These are phyloP conservation scores for Laspeyria flexula DNA, from an alignment of 2,888 invertebrate genomes.

Conservation along the genomic window DNA sequence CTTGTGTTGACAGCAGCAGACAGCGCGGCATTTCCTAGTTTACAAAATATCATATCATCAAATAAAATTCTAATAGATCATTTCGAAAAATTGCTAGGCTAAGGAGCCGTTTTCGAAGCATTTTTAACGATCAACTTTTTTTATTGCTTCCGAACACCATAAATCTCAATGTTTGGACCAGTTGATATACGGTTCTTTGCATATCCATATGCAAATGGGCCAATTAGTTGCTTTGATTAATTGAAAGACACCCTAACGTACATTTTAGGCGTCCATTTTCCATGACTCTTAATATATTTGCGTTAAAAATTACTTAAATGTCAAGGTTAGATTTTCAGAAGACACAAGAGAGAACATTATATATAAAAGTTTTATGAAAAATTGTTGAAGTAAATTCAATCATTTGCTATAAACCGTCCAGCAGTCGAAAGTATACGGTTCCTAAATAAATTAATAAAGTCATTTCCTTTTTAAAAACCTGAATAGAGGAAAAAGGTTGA, in stretches of 20 bases:
- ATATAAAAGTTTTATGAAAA: slow-evolving; percentile 11
- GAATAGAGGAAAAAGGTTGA: too few relatives aligned
- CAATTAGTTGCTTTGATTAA: slow-evolving; percentile 2
- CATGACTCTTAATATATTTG: background rate
- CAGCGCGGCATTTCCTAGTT: too few relatives aligned
- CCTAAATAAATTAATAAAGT: too few relatives aligned
- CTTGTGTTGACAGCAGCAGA: too few relatives aligned
- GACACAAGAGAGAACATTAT: too few relatives aligned
- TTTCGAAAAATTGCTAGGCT: too few relatives aligned
- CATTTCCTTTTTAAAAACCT: too few relatives aligned
- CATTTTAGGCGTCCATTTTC: slow-evolving; percentile 2
- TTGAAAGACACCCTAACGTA: background rate
- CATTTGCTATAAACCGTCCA: too few relatives aligned
- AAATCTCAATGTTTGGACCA: slow-evolving; percentile 1
- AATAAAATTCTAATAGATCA: too few relatives aligned
- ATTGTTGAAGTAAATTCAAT: too few relatives aligned
- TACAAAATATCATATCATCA: too few relatives aligned
- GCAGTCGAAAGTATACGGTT: too few relatives aligned
- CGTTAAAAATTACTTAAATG: background rate
- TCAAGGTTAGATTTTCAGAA: slow-evolving; percentile 1
- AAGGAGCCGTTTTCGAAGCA: background rate
- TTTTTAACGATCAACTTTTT: background rate
- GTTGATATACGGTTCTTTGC: background rate
- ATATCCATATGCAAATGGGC: background rate
- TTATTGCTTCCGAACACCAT: background rate